Evolutionary conservation across 1,140 invertebrate genomes (phyloP), one percentile per base, ranked within the genome.

Genomic region (Hycleus cichorii): DNA sequence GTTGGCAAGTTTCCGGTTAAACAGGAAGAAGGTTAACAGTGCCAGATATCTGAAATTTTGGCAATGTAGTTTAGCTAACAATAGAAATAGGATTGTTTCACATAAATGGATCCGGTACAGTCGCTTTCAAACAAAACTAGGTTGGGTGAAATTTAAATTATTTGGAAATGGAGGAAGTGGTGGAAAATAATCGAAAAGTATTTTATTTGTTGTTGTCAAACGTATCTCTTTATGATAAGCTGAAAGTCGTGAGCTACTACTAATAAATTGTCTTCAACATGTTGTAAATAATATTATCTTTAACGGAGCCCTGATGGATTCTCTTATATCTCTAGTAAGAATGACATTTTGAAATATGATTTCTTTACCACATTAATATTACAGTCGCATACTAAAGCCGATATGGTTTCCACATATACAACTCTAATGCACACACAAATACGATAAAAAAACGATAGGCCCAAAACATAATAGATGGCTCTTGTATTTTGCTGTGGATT

Each of bases 321-420:
- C 39, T 44, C 32, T 47, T 55, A 52, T 59, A 59, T 59, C 58
- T 49, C 26, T 47, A 25, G 40, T 43, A 60, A 46, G 38, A 55
- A 60, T 54, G 58, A 60, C 58, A 44, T 60, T 55, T 55, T 60
- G 58, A 60, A 60, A 60, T 60, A 60, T 60, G 58, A 60, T 60
- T 60, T 60, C 40, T 46, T 47, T 48, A 44, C 47, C 50, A 50
- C 51, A 60, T 60, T 60, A 49, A 60, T 60, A 60, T 60, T 60
- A 55, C 58, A 60, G 52, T 55, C 51, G 58, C 53, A 54, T 39
- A 44, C 11, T 47, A 50, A 53, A 8, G 47, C 47, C 51, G 58
- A 60, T 60, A 55, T 55, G 47, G 52, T 48, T 50, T 47, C 50
- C 50, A 49, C 50, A 59, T 47, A 49, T 26, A 32, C 32, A 5